These are phyloP conservation scores for Drosophila obscura DNA, from an alignment of 1,140 invertebrate genomes.

Conservation along the genomic window DNA sequence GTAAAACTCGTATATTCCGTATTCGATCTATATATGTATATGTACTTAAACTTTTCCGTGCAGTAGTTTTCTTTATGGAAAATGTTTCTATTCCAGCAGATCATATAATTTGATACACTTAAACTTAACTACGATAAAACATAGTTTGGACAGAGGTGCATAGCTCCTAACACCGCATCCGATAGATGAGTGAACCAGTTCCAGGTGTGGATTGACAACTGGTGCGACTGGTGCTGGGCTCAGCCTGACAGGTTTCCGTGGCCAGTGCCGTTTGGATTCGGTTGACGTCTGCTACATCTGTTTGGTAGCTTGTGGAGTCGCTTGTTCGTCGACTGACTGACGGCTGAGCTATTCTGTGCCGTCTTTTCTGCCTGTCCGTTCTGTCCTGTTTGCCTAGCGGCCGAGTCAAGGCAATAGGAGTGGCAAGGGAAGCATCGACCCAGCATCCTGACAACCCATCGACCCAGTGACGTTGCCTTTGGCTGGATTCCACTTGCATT, in stretches of 20 bases:
- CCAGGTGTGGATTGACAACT: not conserved
- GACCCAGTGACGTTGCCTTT: constrained; percentile 66
- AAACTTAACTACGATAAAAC: no score
- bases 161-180: not conserved
- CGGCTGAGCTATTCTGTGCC: constrained; percentile 32
- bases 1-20: no score
- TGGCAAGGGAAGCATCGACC: constrained; percentile 30
- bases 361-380: not conserved
- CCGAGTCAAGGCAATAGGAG: constrained; percentile 18
- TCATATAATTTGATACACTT: no score
- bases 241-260: no score
- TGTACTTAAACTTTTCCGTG: no score
- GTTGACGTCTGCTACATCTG: not conserved
- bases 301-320: constrained; percentile 34
- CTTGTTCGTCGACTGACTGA: constrained; percentile 65
- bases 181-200: constrained; percentile 6
- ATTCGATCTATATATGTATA: no score
- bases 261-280: no score
- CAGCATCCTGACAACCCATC: constrained; percentile 55
- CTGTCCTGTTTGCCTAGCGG: constrained; percentile 7
- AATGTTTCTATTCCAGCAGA: no score
- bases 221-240: no score
- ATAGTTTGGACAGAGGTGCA: no score
- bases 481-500: constrained; percentile 72
- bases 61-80: no score